Evolutionary conservation across 35 echinoderm and acorn worm genomes (phyloP), one percentile per base, ranked within the genome.

Genomic region (Nesometra sesokonis): DNA sequence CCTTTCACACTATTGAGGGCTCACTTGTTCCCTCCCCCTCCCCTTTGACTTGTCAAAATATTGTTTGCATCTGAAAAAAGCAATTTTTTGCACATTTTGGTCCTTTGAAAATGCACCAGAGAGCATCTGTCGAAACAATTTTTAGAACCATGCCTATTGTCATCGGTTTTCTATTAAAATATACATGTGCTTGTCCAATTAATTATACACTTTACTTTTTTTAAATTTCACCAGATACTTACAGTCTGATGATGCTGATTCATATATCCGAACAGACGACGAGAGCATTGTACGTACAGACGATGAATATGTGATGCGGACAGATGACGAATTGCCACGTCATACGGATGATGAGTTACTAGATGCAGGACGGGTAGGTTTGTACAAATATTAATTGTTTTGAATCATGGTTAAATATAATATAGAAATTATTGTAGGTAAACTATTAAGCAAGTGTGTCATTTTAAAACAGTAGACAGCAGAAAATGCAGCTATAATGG

Each of bases 231-330:
- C 93, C 11, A 99, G 96, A 79, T 99, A 99, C 82, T 86, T 97
- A 30, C 91, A 89, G 33, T 93, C 95, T 13, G 96, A 99, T 36
- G 93, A 97, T 85, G 94, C 90, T 0, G 96, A 99, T 36, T 99
- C 96, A 0, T 99, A 99, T 39, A 88, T 99, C 36, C 91, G 96
- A 79, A 99, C 96, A n/a, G 96, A 99, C 38, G 96, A 99, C 76
- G 96, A 99, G 35, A 85, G 85, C 35, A 88, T 92, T 77, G 91
- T 94, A 83, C 94, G 90, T 76, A 99, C 96, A 23, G 96, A 99
- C 34, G 96, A 99, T 77, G 96, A 99, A 88, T 88, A 93, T 82
- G 88, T 84, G 35, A 83, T 91, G 78, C 86, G 86, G 81, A 93
- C 94, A 33, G 94, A 93, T 91, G 94, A 97, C 57, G 94, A 97